Conservation (phyloP, 2,113 vertebrate species). For the Carettochelys insculpta region DNA sequence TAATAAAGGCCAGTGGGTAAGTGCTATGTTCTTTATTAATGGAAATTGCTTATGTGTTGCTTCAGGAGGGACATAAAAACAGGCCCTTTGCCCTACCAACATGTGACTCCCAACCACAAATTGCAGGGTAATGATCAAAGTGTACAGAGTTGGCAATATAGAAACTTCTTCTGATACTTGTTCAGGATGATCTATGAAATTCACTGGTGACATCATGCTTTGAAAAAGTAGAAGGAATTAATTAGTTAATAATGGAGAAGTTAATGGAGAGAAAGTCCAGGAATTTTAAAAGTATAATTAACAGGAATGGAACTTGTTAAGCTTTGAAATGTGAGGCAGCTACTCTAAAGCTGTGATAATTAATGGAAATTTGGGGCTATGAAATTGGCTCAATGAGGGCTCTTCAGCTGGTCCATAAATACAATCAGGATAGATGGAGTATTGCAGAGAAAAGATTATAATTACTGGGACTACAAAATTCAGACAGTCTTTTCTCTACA, state of each 20-base stretch:
- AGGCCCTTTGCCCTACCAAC: not conserved
- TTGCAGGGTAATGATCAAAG: not conserved
- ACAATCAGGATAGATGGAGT: not conserved
- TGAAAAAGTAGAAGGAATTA: slow-evolving; percentile 44
- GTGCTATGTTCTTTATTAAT: not conserved
- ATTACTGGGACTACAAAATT: not conserved
- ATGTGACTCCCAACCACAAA: not conserved
- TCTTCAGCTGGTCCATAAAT: not conserved
- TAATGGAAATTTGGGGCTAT: not conserved
- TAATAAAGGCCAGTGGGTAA: not conserved
- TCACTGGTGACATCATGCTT: not conserved
- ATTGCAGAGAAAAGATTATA: not conserved
- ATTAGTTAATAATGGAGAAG: slow-evolving; percentile 25
- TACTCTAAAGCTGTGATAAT: slow-evolving; percentile 8
- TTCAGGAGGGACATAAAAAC: not conserved
- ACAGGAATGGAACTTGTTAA: slow-evolving; percentile 35
- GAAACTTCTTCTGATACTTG: not conserved
- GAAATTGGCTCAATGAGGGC: not conserved
- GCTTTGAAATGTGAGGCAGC: slow-evolving; percentile 22
- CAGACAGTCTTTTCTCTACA: not conserved
- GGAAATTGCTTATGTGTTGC: not conserved
- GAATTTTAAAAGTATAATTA: slow-evolving; percentile 47
- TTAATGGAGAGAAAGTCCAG: slow-evolving; percentile 2
- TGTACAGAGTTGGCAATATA: not conserved
- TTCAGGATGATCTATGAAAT: slow-evolving; percentile 18